Conservation (phyloP, 2,797 vertebrate genomes). For the Rhadinocentrus ornatus region DNA sequence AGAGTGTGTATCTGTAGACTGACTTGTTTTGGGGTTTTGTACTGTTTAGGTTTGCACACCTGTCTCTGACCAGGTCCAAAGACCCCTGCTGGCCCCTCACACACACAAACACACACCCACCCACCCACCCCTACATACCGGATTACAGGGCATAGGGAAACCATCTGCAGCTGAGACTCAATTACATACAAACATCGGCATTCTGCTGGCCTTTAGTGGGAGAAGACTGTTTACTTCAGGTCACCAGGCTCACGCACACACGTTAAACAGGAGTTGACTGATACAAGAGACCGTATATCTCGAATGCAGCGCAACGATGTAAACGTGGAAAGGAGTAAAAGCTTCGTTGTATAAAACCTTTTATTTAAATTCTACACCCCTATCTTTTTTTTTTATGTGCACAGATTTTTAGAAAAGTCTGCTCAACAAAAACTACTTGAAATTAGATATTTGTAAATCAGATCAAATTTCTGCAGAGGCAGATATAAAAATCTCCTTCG, state of each 20-base stretch:
- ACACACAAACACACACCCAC: slow-evolving; percentile 33
- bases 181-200: slow-evolving; percentile 79
- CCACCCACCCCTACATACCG: slow-evolving; percentile 58
- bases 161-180: slow-evolving; percentile 81
- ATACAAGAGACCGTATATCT: slow-evolving; percentile 11
- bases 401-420: no score
- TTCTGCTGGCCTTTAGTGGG: slow-evolving; percentile 77
- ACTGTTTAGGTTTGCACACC: slow-evolving; percentile 76
- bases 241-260: slow-evolving; percentile 54
- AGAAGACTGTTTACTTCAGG: slow-evolving; percentile 73
- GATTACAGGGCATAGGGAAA: slow-evolving; percentile 78
- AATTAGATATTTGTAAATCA: neutral
- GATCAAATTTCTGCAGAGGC: neutral
- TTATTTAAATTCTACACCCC: neutral
- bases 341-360: neutral
- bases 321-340: slow-evolving; percentile 11
- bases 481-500: neutral
- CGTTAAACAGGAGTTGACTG: slow-evolving; percentile 20
- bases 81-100: slow-evolving; percentile 51
- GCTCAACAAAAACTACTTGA: neutral
- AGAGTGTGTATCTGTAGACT: slow-evolving; percentile 4
- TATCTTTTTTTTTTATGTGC: neutral
- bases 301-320: slow-evolving; percentile 4
- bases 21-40: slow-evolving; percentile 56
- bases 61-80: slow-evolving; percentile 76